Percentiles rank a stretch among this genome's conserved stretches.
Evolutionary conservation across 2,113 vertebrate species (phyloP).

Genomic region (Podarcis cretensis): DNA sequence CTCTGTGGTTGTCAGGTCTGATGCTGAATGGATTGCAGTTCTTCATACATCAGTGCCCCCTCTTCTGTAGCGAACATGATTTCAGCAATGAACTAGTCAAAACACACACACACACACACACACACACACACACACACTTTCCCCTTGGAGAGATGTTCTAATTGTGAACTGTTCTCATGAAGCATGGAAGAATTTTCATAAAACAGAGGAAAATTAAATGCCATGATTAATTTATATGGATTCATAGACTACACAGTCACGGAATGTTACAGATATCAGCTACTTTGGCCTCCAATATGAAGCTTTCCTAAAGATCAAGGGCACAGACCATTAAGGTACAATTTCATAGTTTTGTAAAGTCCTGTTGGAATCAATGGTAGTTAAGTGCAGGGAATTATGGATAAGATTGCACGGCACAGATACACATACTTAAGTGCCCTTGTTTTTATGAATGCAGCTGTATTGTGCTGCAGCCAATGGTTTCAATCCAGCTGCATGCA

Average conservation of each 20-base stretch:
- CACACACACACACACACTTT: not conserved
- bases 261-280: not conserved
- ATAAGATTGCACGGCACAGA: not conserved
- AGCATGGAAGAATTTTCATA: conserved; percentile 59
- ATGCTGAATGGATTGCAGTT: conserved; percentile 74
- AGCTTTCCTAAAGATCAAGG: not conserved
- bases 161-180: conserved; percentile 70
- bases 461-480: not conserved
- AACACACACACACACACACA: not conserved
- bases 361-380: not conserved
- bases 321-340: not conserved
- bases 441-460: not conserved
- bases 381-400: not conserved
- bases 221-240: not conserved
- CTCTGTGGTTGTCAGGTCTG: conserved; percentile 75
- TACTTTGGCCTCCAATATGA: not conserved
- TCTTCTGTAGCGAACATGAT: conserved; percentile 74
- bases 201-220: conserved; percentile 59
- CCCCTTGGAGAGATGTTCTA: conserved; percentile 78
- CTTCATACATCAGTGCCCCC: conserved; percentile 77
- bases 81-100: conserved; percentile 74
- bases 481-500: too few species aligned
- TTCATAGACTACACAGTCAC: not conserved
- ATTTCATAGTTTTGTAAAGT: not conserved
- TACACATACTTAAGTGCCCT: not conserved